Evolutionary conservation across 1,140 invertebrate species (phyloP).

Genomic region (Lordiphosa collinella): DNA sequence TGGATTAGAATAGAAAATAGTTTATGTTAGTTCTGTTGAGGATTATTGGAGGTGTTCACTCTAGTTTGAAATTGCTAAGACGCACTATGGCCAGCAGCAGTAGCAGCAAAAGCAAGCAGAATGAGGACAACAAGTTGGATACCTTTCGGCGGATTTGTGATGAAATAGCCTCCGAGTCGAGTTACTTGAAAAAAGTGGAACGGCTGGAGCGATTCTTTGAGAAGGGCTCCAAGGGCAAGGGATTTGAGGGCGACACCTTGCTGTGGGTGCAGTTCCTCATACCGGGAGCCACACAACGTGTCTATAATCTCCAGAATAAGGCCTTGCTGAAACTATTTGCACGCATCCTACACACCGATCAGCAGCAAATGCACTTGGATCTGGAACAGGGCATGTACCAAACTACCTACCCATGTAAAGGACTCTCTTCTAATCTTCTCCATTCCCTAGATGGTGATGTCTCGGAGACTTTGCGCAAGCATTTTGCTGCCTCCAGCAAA

Average conservation of each 20-base stretch:
- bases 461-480: conserved; percentile 90
- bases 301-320: conserved; percentile 96
- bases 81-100: conserved; percentile 1
- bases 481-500: conserved; percentile 86
- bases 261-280: conserved; percentile 93
- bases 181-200: conserved; percentile 91
- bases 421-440: neutral
- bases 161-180: conserved; percentile 87
- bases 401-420: neutral
- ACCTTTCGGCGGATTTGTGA: conserved; percentile 90
- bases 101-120: conserved; percentile 40
- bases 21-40: conserved; percentile 14
- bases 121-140: conserved; percentile 87
- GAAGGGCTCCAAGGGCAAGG: conserved; percentile 74
- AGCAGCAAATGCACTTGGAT: conserved; percentile 91
- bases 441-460: conserved; percentile 85
- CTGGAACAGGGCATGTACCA: conserved; percentile 83
- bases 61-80: neutral
- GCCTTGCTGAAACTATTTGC: conserved; percentile 94
- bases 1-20: neutral
- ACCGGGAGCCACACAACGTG: conserved; percentile 89
- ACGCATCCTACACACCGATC: conserved; percentile 86
- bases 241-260: conserved; percentile 88
- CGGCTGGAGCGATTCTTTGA: conserved; percentile 84
- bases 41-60: neutral